Base-by-base conservation (phyloP, 2,113 vertebrate genomes). In the Podilymbus podiceps region DNA sequence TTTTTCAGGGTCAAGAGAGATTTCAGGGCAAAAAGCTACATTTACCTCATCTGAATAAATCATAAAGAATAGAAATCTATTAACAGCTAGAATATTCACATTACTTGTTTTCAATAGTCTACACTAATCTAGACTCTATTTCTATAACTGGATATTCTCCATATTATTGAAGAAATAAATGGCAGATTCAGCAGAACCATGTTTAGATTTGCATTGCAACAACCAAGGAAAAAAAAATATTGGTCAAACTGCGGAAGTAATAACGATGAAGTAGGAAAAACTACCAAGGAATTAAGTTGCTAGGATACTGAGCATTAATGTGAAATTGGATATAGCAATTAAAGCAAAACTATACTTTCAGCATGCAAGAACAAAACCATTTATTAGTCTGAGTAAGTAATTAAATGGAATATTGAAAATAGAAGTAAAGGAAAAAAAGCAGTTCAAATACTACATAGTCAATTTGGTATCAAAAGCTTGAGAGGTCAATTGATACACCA, bases 271-370 rank as follows among this genome's bases (percentile, higher is more conserved):
- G 44, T 74, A 71, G 80, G 49, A 93, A 93, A 94, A 96, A 78
- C 68, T 90, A 89, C 23, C 20, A 56, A 38, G 2, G 87, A 97
- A 95, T 91, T 94, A 97, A 98, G 97, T 98, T 98, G 97, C 97
- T 97, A 98, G 97, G 97, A 97, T 97, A 98, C 97, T 93, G 93
- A 79, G 69, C 33, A 40, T 81, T 97, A 95, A 94, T 76, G 94
- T 95, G 98, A 98, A 98, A 98, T 98, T 93, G 96, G 97, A 98
- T 97, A 98, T 27, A 97, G 97, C 95, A 98, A 98, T 98, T 98
- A 98, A 96, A 95, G 97, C 89, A 97, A 98, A 97, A 93, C 82
- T 94, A 90, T 95, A 95, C 30, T 95, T 93, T 94, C 97, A 96
- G 95, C 79, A 97, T 95, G 93, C 95, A 97, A 94, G 95, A 98